Evolutionary conservation across 2,113 vertebrate genomes (phyloP).

Genomic region (Ammodytes dubius): DNA sequence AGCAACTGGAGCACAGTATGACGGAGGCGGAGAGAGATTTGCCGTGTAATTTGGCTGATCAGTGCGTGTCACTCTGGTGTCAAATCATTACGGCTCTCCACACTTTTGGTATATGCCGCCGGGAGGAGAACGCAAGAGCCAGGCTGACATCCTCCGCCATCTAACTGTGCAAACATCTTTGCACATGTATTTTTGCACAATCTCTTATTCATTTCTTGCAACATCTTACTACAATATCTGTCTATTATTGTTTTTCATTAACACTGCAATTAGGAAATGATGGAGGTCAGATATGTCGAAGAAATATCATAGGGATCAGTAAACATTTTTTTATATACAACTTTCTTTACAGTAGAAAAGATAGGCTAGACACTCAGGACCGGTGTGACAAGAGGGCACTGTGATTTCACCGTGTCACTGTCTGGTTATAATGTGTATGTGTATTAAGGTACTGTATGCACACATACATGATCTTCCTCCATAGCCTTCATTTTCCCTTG

Average conservation of each 20-base stretch:
- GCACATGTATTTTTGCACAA: constrained; percentile 9
- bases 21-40: constrained; percentile 30
- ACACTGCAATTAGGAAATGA: constrained; percentile 4
- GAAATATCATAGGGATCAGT: background rate
- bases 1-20: constrained; percentile 30
- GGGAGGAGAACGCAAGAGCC: constrained; percentile 8
- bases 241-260: background rate
- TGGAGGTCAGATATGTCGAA: background rate
- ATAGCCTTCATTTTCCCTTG: background rate
- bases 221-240: background rate
- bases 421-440: background rate
- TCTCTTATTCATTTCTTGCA: background rate
- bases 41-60: constrained; percentile 57
- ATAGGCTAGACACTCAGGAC: background rate
- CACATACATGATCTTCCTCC: constrained; percentile 14
- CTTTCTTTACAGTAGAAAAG: background rate
- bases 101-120: constrained; percentile 1
- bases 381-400: background rate
- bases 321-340: background rate
- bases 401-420: background rate
- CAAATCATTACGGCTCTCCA: constrained; percentile 12
- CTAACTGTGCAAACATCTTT: background rate
- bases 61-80: constrained; percentile 14
- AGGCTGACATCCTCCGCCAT: background rate
- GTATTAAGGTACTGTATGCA: background rate